phyloP scores from a whole-genome alignment of 2,888 invertebrate genomes.

The Sympetrum striolatum region DNA sequence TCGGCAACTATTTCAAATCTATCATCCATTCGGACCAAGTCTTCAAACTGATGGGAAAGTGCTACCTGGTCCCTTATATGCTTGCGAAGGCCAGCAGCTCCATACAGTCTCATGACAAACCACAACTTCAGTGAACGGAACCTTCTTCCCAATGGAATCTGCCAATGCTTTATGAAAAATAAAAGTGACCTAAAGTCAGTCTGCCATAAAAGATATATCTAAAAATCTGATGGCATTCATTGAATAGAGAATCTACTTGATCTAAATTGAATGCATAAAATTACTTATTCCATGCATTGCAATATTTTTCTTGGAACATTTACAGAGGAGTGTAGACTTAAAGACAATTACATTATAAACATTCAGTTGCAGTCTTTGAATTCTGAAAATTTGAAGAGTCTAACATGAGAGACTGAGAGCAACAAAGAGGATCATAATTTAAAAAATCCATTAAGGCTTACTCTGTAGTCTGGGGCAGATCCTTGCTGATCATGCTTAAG shows the following conservation, averaged over 20 bases:
- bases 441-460: slow-evolving; percentile 53
- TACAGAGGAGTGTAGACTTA: too few species aligned
- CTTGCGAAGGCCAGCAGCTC: slow-evolving; percentile 85
- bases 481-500: slow-evolving; percentile 93
- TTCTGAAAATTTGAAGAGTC: not conserved
- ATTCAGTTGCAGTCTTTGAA: too few species aligned
- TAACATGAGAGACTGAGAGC: not conserved
- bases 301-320: too few species aligned
- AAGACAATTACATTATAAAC: too few species aligned
- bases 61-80: slow-evolving; percentile 85
- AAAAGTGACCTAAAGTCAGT: not conserved
- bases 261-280: not conserved
- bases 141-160: slow-evolving; percentile 91
- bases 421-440: not conserved
- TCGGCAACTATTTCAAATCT: slow-evolving; percentile 90
- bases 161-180: slow-evolving; percentile 79
- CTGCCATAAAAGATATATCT: not conserved
- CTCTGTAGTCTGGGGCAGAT: slow-evolving; percentile 88
- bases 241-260: not conserved
- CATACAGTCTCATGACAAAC: slow-evolving; percentile 92
- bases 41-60: slow-evolving; percentile 87
- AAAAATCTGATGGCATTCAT: not conserved
- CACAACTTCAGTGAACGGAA: slow-evolving; percentile 93
- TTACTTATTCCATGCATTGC: too few species aligned
- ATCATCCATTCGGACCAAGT: slow-evolving; percentile 74